A percentile compares a stretch with the other conserved stretches of the same genome.
Conservation (phyloP, 2,797 vertebrate species). For the Gadopsis marmoratus region DNA sequence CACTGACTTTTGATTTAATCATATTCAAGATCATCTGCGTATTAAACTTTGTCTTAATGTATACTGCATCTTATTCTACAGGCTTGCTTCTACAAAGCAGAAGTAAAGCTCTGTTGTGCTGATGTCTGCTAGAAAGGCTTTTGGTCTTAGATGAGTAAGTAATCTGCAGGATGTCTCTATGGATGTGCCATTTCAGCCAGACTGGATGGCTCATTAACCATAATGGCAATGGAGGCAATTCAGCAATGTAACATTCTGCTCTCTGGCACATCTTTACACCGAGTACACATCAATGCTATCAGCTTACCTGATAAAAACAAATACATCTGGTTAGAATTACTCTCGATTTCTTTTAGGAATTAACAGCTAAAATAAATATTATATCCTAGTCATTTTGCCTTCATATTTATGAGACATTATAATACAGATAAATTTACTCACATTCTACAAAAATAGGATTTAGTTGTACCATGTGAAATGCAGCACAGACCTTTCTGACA, state of each 20-base stretch:
- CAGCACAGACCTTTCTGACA: conserved; percentile 43
- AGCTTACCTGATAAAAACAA: conserved; percentile 14
- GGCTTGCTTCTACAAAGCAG: conserved; percentile 19
- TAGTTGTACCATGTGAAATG: conserved; percentile 53
- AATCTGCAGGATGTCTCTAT: conserved; percentile 81
- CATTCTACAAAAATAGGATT: conserved; percentile 29
- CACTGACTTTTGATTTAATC: not conserved
- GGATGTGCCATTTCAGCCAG: conserved; percentile 93
- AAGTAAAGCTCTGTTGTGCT: conserved; percentile 81
- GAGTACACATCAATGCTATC: conserved; percentile 21
- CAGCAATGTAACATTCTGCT: conserved; percentile 52
- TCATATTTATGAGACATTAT: conserved; percentile 28
- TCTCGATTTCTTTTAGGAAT: conserved; percentile 24
- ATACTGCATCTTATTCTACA: conserved; percentile 12
- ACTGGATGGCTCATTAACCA: conserved; percentile 96
- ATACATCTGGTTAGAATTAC: conserved; percentile 2
- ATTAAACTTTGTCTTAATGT: conserved; percentile 10
- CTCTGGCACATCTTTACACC: conserved; percentile 43
- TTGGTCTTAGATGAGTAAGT: conserved; percentile 89
- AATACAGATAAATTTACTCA: conserved; percentile 27
- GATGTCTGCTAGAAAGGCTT: conserved; percentile 85
- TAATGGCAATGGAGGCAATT: conserved; percentile 90
- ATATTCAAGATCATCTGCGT: not conserved
- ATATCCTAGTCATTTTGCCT: not conserved
- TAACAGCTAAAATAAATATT: conserved; percentile 18